Percentiles rank a stretch among this genome's conserved stretches.
These are phyloP conservation scores for Platynereis dumerilii DNA, from an alignment of 2,888 invertebrate species.

Conservation along the genomic window DNA sequence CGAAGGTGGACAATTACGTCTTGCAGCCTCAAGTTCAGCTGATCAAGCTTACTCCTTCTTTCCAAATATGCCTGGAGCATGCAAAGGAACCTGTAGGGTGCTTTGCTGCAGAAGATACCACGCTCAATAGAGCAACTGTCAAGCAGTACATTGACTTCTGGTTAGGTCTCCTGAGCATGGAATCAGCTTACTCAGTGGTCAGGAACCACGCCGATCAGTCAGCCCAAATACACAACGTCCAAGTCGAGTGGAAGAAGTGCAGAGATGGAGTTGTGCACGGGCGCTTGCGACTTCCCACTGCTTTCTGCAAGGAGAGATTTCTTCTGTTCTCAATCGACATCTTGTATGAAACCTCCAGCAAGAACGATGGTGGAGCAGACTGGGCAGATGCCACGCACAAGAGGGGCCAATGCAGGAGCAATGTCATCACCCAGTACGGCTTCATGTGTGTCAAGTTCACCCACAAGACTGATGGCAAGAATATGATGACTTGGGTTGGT, in stretches of 20 bases:
- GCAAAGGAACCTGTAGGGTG: conserved; percentile 10
- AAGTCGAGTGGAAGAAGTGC: conserved; percentile 2
- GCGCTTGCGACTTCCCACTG: neutral
- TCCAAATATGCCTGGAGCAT: conserved; percentile 21
- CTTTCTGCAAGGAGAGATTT: neutral
- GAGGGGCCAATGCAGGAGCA: neutral
- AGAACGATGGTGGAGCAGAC: neutral
- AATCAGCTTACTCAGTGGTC: conserved; percentile 11
- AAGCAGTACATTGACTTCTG: conserved; percentile 3
- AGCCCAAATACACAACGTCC: conserved; percentile 9
- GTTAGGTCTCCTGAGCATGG: conserved; percentile 3
- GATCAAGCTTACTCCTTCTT: conserved; percentile 1
- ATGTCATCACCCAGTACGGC: neutral
- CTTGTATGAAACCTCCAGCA: neutral
- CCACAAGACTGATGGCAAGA: too few relatives aligned
- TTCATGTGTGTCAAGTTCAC: conserved; percentile 4
- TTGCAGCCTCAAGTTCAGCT: conserved; percentile 10
- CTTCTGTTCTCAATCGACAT: neutral
- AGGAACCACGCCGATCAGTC: neutral
- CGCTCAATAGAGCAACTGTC: neutral
- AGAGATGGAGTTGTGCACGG: neutral
- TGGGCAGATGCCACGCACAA: neutral
- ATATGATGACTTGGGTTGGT: too few relatives aligned
- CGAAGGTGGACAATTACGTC: neutral
- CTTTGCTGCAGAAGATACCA: neutral